Conservation (phyloP, 2,888 invertebrate species). For the Atherix ibis region DNA sequence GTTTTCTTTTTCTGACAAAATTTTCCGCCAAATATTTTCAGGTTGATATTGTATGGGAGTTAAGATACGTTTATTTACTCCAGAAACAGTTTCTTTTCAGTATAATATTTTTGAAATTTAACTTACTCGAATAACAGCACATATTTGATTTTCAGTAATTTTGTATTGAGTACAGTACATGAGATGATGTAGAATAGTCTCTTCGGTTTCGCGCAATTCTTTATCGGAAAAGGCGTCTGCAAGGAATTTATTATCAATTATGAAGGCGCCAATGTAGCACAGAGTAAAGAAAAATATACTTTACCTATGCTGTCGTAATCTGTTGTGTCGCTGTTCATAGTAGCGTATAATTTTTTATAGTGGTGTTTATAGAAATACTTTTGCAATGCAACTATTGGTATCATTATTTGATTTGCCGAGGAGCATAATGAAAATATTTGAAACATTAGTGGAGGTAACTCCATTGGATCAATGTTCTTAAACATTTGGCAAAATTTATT, state of each 20-base stretch:
- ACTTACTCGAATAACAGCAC: slow-evolving; percentile 21
- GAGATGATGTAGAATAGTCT: slow-evolving; percentile 44
- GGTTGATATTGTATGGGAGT: not conserved
- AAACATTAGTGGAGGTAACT: slow-evolving; percentile 44
- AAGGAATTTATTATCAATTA: too few relatives aligned
- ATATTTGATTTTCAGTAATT: slow-evolving; percentile 24
- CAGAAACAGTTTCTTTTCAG: too few relatives aligned
- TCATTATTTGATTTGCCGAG: slow-evolving; percentile 25
- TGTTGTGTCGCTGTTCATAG: slow-evolving; percentile 27
- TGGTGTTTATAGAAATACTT: slow-evolving; percentile 36
- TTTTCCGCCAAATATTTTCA: not conserved
- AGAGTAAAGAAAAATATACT: not conserved
- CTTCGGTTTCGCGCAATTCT: slow-evolving; percentile 42
- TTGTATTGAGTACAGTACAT: slow-evolving; percentile 29
- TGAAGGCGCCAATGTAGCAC: not conserved
- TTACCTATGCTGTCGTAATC: slow-evolving; percentile 30
- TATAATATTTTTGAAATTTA: too few relatives aligned
- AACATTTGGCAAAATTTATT: slow-evolving; percentile 39
- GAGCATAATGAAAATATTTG: slow-evolving; percentile 42
- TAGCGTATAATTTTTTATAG: slow-evolving; percentile 26
- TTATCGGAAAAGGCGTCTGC: slow-evolving; percentile 32
- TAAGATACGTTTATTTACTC: too few relatives aligned
- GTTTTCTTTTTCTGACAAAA: not conserved
- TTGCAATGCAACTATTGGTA: slow-evolving; percentile 34
- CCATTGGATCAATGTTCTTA: slow-evolving; percentile 37